A percentile compares a stretch with the other conserved stretches of the same genome.
phyloP scores from a whole-genome alignment of 2,888 invertebrate species.

The Amblyjoppa fuscipennis region DNA sequence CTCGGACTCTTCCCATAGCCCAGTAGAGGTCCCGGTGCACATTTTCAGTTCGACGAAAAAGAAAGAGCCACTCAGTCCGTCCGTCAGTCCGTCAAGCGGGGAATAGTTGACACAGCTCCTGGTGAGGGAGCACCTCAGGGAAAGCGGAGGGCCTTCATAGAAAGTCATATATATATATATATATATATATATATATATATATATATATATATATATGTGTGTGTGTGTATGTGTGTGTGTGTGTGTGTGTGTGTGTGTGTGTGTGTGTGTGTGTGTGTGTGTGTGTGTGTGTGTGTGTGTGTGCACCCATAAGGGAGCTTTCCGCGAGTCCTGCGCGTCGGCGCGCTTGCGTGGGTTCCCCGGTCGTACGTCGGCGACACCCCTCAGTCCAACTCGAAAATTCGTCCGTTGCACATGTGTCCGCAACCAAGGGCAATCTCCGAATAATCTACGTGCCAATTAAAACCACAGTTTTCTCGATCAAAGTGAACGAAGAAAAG shows the following conservation, averaged over 20 bases:
- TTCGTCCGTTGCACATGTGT: slow-evolving; percentile 58
- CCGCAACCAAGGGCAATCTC: slow-evolving; percentile 1
- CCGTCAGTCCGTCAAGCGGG: too few species aligned
- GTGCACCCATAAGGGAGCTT: slow-evolving; percentile 35
- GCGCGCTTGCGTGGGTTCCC: slow-evolving; percentile 58
- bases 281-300: too few species aligned
- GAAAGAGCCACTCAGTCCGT: slow-evolving; percentile 25
- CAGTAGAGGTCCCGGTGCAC: background rate
- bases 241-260: background rate
- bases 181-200: background rate
- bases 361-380: slow-evolving; percentile 68
- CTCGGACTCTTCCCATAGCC: background rate
- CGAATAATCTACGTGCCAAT: background rate
- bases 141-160: slow-evolving; percentile 27
- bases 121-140: slow-evolving; percentile 11
- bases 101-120: background rate
- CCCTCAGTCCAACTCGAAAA: slow-evolving; percentile 69
- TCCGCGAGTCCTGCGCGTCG: slow-evolving; percentile 64
- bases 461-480: background rate
- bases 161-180: background rate
- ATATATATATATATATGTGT: background rate
- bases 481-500: slow-evolving; percentile 1
- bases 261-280: background rate
- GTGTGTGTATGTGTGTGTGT: background rate
- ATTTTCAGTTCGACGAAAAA: slow-evolving; percentile 14